phyloP scores from a whole-genome alignment of 2,797 vertebrate genomes.

The Prionace glauca region DNA sequence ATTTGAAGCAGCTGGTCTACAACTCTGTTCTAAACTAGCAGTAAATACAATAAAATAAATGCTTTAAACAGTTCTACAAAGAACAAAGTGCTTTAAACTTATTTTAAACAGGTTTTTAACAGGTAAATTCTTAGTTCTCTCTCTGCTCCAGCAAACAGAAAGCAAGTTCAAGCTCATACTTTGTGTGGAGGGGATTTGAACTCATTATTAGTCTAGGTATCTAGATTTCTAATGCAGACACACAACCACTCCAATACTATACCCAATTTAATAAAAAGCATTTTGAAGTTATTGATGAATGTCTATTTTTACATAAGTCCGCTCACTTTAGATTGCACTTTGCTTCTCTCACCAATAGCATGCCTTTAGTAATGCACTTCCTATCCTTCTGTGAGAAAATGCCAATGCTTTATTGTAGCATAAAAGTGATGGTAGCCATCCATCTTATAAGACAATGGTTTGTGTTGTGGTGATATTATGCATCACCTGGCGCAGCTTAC shows the following conservation, averaged over 20 bases:
- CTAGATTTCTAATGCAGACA: neutral
- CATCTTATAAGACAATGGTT: neutral
- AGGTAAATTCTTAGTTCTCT: too few species aligned
- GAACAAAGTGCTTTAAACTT: too few species aligned
- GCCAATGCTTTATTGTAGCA: neutral
- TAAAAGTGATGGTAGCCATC: neutral
- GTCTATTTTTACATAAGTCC: neutral
- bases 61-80: too few species aligned
- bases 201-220: neutral
- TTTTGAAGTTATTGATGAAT: neutral
- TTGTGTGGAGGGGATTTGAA: neutral
- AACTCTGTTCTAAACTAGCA: too few species aligned
- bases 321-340: neutral
- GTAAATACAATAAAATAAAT: too few species aligned
- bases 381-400: neutral
- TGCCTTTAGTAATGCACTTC: neutral
- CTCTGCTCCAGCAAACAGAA: too few species aligned
- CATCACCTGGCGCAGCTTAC: neutral
- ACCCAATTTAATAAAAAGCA: neutral
- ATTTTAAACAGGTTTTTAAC: too few species aligned
- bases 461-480: neutral
- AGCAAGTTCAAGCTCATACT: neutral
- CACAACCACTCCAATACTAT: neutral
- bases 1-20: too few species aligned
- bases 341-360: neutral